Conservation (phyloP, 1,140 invertebrate genomes). For the Cyrtorhinus lividipennis region DNA sequence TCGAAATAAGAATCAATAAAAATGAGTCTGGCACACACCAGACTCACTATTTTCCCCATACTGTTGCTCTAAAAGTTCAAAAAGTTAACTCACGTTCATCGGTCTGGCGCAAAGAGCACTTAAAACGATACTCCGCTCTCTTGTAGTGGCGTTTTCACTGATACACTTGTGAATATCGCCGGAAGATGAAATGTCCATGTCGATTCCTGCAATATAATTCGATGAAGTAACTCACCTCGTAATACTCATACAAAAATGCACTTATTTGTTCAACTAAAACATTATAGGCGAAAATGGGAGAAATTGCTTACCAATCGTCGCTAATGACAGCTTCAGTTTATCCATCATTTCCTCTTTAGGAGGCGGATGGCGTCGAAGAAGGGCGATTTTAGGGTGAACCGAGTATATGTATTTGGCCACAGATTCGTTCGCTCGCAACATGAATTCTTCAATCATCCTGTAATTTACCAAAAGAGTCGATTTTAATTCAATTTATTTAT, state of each 20-base stretch:
- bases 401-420: conserved; percentile 64
- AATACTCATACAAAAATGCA: too few species aligned
- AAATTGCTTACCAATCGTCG: too few species aligned
- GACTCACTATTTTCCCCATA: too few species aligned
- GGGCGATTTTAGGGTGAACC: conserved; percentile 51
- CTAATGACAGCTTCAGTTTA: conserved; percentile 44
- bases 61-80: too few species aligned
- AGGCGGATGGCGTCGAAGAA: conserved; percentile 64
- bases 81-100: conserved; percentile 55
- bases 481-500: too few species aligned
- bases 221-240: too few species aligned
- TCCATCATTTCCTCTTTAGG: conserved; percentile 51
- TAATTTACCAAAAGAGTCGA: too few species aligned
- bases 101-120: conserved; percentile 61
- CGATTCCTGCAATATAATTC: too few species aligned
- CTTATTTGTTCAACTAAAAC: too few species aligned
- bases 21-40: too few species aligned
- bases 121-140: conserved; percentile 46
- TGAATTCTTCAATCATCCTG: conserved; percentile 85
- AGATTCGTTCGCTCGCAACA: conserved; percentile 82
- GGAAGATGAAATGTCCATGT: conserved; percentile 50
- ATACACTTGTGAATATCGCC: conserved; percentile 37
- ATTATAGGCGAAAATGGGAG: too few species aligned
- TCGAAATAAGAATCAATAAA: too few species aligned
- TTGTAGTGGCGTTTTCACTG: conserved; percentile 32